Conservation (phyloP, 2,113 vertebrate genomes). For the Pao palembangensis region DNA sequence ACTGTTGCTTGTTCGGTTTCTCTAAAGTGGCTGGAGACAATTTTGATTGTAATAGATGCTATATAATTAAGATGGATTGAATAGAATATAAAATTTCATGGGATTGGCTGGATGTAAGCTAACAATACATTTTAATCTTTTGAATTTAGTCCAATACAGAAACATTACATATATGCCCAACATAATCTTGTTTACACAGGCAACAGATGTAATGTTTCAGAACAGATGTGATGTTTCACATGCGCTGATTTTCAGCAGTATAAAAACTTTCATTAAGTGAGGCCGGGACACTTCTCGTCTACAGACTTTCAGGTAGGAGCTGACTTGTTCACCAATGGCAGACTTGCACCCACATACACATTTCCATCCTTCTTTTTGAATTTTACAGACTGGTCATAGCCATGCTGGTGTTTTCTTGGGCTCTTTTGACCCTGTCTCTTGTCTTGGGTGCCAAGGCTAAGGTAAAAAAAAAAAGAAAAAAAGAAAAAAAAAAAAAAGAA, state of each 20-base stretch:
- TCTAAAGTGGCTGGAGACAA: no score
- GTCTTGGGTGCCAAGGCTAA: constrained; percentile 51
- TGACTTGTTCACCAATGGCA: background rate
- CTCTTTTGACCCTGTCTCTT: constrained; percentile 50
- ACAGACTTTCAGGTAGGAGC: constrained; percentile 39
- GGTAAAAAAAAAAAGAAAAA: constrained; percentile 21
- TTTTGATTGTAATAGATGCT: no score
- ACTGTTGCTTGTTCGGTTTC: no score
- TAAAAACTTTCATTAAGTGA: constrained; percentile 26
- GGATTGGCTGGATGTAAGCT: no score
- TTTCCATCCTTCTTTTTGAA: constrained; percentile 3
- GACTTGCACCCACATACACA: background rate
- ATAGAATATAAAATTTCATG: no score
- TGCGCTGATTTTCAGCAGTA: constrained; percentile 1
- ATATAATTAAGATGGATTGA: no score
- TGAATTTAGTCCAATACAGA: background rate
- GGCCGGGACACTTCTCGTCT: background rate
- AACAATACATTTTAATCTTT: no score
- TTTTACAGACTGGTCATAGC: constrained; percentile 18
- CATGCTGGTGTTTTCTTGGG: constrained; percentile 60
- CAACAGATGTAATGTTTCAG: constrained; percentile 20
- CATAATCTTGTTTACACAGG: background rate
- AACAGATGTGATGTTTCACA: constrained; percentile 19
- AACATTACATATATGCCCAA: background rate
- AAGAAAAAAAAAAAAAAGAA: no score